Evolutionary conservation across 2,797 vertebrate genomes (phyloP).

Genomic region (Mionectes olivaceus): DNA sequence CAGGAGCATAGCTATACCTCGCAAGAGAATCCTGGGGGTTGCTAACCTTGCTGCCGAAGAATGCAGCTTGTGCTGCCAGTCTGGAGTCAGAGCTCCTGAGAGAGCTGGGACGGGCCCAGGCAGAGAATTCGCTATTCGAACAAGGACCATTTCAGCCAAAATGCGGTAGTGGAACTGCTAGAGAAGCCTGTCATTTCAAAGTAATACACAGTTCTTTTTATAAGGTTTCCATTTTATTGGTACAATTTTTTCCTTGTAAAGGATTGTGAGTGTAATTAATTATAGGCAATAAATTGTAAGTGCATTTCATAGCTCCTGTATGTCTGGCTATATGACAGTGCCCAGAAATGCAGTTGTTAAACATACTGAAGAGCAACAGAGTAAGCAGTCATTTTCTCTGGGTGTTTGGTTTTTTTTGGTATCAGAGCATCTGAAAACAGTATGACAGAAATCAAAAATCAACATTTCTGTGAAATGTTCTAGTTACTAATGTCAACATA

Average conservation of each 20-base stretch:
- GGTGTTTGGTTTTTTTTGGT: neutral
- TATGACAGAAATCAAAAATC: neutral
- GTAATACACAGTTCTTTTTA: neutral
- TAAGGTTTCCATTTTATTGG: slow-evolving; percentile 53
- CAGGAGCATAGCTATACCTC: neutral
- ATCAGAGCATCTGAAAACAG: neutral
- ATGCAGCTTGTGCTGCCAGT: neutral
- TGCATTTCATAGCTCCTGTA: slow-evolving; percentile 45
- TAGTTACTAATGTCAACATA: neutral
- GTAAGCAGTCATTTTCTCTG: neutral
- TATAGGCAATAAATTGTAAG: slow-evolving; percentile 52
- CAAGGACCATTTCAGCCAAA: neutral
- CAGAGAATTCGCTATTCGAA: fast-evolving
- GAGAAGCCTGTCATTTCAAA: neutral
- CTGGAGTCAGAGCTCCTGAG: neutral
- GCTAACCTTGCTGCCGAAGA: neutral
- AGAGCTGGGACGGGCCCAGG: neutral
- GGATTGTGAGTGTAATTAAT: slow-evolving; percentile 46
- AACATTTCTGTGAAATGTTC: neutral
- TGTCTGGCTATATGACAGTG: neutral
- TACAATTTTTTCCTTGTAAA: slow-evolving; percentile 63
- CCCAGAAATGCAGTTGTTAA: neutral
- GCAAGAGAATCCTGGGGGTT: neutral
- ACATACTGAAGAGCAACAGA: neutral
- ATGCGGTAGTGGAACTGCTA: neutral